Percentiles rank a stretch among this genome's conserved stretches.
phyloP scores from a whole-genome alignment of 2,113 vertebrate species.

The Aspiorhynchus laticeps region DNA sequence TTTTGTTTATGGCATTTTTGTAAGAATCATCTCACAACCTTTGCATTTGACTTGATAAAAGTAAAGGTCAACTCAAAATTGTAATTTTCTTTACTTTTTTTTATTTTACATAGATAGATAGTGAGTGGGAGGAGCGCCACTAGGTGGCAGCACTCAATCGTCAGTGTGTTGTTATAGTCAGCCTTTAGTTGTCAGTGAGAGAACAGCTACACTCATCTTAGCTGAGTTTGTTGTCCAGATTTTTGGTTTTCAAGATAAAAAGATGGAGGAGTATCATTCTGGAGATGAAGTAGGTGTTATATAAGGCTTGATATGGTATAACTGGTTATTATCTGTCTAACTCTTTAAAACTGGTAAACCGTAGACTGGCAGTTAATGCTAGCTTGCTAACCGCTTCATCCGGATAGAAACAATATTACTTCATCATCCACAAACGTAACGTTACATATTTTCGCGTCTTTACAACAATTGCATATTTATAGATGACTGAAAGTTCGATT shows the following conservation, averaged over 20 bases:
- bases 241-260: neutral
- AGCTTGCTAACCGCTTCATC: conserved; percentile 23
- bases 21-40: neutral
- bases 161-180: neutral
- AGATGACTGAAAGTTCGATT: neutral
- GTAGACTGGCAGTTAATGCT: neutral
- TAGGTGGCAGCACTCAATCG: conserved; percentile 27
- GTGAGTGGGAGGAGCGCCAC: conserved; percentile 10
- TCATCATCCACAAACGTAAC: neutral
- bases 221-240: neutral
- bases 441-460: neutral
- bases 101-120: no score
- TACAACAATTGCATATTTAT: neutral
- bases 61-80: conserved; percentile 3
- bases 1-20: neutral
- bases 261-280: conserved; percentile 73
- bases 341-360: neutral
- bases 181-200: conserved; percentile 18
- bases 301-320: neutral
- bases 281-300: conserved; percentile 68
- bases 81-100: no score
- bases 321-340: neutral
- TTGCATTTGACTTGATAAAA: conserved; percentile 26
- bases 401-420: neutral
- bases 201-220: neutral